A percentile compares a stretch with the other conserved stretches of the same genome.
phyloP scores from a whole-genome alignment of 2,113 vertebrate species.

The Mixornis gularis region DNA sequence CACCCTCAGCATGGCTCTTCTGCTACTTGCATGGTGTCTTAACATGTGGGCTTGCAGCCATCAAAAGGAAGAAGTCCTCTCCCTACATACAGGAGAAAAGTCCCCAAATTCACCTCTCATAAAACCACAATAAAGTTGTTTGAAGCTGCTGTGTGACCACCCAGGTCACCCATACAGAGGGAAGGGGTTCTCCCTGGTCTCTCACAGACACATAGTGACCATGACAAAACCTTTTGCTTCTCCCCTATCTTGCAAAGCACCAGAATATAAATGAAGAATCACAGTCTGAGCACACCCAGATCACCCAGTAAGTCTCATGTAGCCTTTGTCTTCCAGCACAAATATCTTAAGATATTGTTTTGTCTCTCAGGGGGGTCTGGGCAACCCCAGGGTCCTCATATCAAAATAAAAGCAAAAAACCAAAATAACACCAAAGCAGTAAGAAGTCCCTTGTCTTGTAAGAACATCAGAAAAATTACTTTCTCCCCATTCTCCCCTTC shows the following conservation, averaged over 20 bases:
- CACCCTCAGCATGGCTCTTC: background rate
- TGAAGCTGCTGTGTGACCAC: background rate
- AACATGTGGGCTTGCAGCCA: fast-evolving
- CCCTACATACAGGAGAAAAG: background rate
- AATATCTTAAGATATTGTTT: background rate
- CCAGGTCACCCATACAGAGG: fast-evolving
- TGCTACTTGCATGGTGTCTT: background rate
- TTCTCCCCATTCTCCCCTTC: background rate
- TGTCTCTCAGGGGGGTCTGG: background rate
- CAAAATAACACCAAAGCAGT: background rate
- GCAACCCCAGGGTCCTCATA: background rate
- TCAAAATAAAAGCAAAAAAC: background rate
- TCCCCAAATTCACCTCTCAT: background rate
- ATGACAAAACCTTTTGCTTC: background rate
- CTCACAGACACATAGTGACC: background rate
- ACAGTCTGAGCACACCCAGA: background rate
- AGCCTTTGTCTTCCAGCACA: background rate
- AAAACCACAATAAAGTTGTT: background rate
- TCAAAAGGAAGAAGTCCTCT: no score
- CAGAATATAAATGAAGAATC: background rate
- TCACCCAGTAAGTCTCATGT: background rate
- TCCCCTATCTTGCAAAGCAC: background rate
- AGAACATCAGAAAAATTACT: background rate
- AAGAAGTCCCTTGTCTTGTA: background rate
- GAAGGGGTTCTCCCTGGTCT: background rate